A percentile compares a stretch with the other conserved stretches of the same genome.
phyloP scores from a whole-genome alignment of 2,797 vertebrate genomes.

The Miichthys miiuy region DNA sequence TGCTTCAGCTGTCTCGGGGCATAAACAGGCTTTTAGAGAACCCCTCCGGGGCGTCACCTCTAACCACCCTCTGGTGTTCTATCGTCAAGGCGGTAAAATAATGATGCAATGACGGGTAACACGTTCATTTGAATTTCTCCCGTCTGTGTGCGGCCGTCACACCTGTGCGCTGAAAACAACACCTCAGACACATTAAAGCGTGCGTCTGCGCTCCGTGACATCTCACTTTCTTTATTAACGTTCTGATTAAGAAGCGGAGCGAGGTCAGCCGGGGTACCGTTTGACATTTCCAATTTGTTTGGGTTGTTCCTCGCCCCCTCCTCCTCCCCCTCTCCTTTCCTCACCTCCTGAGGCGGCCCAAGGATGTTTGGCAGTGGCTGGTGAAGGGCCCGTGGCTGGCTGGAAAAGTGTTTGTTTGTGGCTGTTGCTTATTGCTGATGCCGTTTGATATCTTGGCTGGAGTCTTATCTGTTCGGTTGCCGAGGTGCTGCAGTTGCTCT shows the following conservation, averaged over 20 bases:
- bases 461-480: constrained; percentile 70
- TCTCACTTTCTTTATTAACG: constrained; percentile 3
- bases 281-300: constrained; percentile 53
- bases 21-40: not conserved
- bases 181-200: constrained; percentile 19
- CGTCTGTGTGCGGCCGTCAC: not conserved
- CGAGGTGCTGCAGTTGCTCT: constrained; percentile 63
- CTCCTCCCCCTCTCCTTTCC: not conserved
- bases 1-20: not conserved
- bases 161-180: not conserved
- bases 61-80: constrained; percentile 11
- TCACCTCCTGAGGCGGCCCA: constrained; percentile 39
- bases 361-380: constrained; percentile 34
- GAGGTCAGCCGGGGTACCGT: not conserved
- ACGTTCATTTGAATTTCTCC: constrained; percentile 10
- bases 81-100: constrained; percentile 26
- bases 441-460: constrained; percentile 73
- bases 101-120: constrained; percentile 59
- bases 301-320: not conserved
- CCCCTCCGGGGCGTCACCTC: constrained; percentile 13
- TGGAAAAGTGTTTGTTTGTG: constrained; percentile 61
- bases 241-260: constrained; percentile 18
- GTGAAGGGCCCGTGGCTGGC: constrained; percentile 40
- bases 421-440: constrained; percentile 75
- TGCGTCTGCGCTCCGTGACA: not conserved